Evolutionary conservation across 2,113 vertebrate genomes (phyloP), one percentile per base, ranked within the genome.

Genomic region (Aegypius monachus): DNA sequence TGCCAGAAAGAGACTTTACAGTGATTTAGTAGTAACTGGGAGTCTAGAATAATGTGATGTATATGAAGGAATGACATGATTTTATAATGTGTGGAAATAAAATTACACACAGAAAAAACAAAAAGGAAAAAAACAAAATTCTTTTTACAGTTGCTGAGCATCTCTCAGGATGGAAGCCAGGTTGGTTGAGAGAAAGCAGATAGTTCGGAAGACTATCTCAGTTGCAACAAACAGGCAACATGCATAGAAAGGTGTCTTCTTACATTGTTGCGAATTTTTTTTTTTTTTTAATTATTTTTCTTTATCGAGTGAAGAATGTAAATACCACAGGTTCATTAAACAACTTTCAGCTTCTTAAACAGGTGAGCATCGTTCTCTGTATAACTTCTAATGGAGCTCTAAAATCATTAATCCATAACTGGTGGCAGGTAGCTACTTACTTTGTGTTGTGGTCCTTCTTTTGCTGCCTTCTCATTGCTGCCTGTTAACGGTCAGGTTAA

Each of bases 191-290:
- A 43, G 18, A 80, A 93, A 88, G 11, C 9, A 29, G 27, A 2
- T 85, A 34, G 16, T 42, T 50, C 59, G 40, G 32, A 65, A n/a
- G 23, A 47, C 3, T 61, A n/a, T 59, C 16, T 85, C 47, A 42
- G 62, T 59, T 86, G 63, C 11, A 67, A 18, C 25, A 50, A 61
- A 36, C 0, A 0, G 27, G 21, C 38, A 68, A 13, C 19, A 94
- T 79, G 13, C 31, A 2, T 12, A 27, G n/a, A n/a, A 82, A 61
- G 0, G 0, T n/a, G 6, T 43, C 12, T 2, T 27, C 20, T 81
- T 72, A 27, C 1, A 0, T 19, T 26, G 17, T 59, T 74, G 34
- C 1, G 1, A 4, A 38, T n/a, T 16, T 50, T 53, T 50, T 45
- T 34, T 34, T 11, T 55, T 63, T 92, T 70, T 20, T 7, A 62